Evolutionary conservation across 2,797 vertebrate species (phyloP).

Genomic region (Mus spretus): DNA sequence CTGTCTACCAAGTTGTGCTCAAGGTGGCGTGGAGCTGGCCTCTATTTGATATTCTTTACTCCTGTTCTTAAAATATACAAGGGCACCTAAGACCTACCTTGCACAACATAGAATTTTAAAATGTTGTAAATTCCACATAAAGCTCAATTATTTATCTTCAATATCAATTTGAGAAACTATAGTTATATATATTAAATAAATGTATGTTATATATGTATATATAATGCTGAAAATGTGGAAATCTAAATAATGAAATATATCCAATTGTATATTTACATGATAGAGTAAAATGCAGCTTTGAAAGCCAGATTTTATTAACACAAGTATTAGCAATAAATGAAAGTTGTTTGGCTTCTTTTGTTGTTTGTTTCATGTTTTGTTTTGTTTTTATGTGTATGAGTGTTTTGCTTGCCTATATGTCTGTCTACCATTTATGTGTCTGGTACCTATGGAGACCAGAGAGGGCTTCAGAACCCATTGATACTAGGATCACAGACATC

Average conservation of each 20-base stretch:
- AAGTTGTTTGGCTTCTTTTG: neutral
- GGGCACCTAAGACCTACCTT: neutral
- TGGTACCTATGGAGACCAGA: neutral
- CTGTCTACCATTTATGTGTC: neutral
- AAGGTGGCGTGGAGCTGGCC: too few relatives aligned
- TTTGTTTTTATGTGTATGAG: neutral
- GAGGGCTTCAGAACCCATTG: neutral
- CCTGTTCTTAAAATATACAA: neutral
- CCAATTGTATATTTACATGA: neutral
- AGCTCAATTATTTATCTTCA: neutral
- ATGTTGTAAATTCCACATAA: neutral
- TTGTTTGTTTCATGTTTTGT: neutral
- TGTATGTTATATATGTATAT: neutral
- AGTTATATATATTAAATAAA: neutral
- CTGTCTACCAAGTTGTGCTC: too few relatives aligned
- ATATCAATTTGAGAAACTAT: constrained; percentile 9
- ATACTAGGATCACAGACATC: neutral
- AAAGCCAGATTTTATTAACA: constrained; percentile 15
- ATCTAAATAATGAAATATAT: constrained; percentile 44
- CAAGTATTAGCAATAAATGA: neutral
- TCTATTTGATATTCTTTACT: neutral
- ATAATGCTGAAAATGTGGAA: constrained; percentile 16
- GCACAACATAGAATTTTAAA: neutral
- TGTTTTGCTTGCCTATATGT: neutral
- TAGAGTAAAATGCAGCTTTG: constrained; percentile 9